Evolutionary conservation across 2,113 vertebrate genomes (phyloP).

Genomic region (Hippocampus abdominalis): DNA sequence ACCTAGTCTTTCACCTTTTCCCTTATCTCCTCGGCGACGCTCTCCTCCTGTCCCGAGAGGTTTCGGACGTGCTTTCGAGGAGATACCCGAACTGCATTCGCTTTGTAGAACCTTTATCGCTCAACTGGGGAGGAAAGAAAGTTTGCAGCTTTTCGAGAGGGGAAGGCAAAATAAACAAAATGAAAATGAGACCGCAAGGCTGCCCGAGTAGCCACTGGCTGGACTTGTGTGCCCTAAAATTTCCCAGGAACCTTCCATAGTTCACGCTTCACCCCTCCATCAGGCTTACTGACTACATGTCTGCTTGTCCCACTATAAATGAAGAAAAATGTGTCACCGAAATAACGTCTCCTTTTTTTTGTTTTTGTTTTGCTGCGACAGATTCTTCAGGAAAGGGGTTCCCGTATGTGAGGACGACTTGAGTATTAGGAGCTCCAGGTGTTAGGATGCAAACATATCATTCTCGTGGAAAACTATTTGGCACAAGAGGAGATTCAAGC

Average conservation of each 20-base stretch:
- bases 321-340: not conserved
- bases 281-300: not conserved
- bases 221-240: not conserved
- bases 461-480: constrained; percentile 70
- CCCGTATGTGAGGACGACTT: constrained; percentile 85
- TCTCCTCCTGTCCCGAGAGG: constrained; percentile 10
- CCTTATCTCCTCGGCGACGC: not conserved
- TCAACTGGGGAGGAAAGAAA: too few species aligned
- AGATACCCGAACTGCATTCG: not conserved
- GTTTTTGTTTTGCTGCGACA: constrained; percentile 64
- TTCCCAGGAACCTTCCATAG: not conserved
- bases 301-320: not conserved
- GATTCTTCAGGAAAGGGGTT: constrained; percentile 97
- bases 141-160: too few species aligned
- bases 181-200: too few species aligned
- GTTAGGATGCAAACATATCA: constrained; percentile 75
- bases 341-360: not conserved
- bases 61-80: constrained; percentile 23
- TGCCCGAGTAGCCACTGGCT: too few species aligned
- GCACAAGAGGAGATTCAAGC: constrained; percentile 70
- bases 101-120: too few species aligned
- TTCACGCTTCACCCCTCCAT: not conserved
- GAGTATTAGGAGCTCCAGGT: constrained; percentile 69
- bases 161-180: too few species aligned
- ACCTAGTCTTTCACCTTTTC: constrained; percentile 10